Evolutionary conservation across 2,888 invertebrate species (phyloP), one percentile per base, ranked within the genome.

Genomic region (Torymus aiolomorphi): DNA sequence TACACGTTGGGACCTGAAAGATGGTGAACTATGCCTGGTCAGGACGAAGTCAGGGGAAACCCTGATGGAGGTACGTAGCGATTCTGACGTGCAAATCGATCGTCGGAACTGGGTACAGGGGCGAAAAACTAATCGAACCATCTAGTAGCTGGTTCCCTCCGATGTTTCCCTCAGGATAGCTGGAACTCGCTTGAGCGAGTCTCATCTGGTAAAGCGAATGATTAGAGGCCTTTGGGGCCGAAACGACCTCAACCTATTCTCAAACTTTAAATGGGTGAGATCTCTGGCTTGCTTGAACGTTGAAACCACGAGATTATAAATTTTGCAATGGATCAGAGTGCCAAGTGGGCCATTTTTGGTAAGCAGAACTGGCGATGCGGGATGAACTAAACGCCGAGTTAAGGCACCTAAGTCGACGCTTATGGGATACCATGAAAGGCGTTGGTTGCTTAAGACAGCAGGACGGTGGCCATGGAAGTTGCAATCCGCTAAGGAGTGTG

Each of bases 161-260:
- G 94, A 94, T 94, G 93, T 94, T 94, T 94, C 93, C 93, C 94
- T 94, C 94, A 94, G 93, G 93, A 94, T 93, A 94, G 93, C 93
- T 92, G 93, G 92, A 13, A 57, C 57, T 3, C 12, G 57, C 3
- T 13, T 57, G 8, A 91, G 70, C 84, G 85, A 87, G 86, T 86
- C 84, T 86, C 84, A 86, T 86, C 92, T 91, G 93, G 94, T 94
- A 94, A 94, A 94, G 94, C 94, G 93, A 95, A 94, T 94, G 87
- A 94, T 94, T 94, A 94, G 92, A 93, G 92, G 94, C n/a, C n/a
- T n/a, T 93, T 92, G 93, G 93, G 93, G 92, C 89, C 93, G 93
- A 93, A 94, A 94, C 92, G 93, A 91, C 92, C 92, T 94, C 92
- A 92, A 93, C 93, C 94, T 94, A 94, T 94, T 94, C 93, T 94